Percentiles rank a stretch among this genome's conserved stretches.
These are phyloP conservation scores for Drosophila mayaguana DNA, from an alignment of 2,888 invertebrate species.

Conservation along the genomic window DNA sequence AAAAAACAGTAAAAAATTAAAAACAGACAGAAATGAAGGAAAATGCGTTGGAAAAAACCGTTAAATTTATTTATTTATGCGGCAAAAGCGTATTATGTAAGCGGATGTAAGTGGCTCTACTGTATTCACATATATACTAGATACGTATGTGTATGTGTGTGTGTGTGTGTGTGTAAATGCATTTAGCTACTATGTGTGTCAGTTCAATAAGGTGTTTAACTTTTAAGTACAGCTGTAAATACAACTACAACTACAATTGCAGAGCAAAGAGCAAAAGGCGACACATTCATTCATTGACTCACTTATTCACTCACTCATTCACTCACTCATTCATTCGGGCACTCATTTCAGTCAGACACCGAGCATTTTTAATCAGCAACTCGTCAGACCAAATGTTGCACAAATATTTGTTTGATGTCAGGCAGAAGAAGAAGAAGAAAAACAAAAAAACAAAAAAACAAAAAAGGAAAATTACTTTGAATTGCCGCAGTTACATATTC, in stretches of 20 bases:
- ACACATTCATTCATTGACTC: slow-evolving; percentile 14
- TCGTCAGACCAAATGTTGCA: slow-evolving; percentile 17
- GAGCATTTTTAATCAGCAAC: slow-evolving; percentile 49
- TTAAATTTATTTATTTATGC: slow-evolving; percentile 49
- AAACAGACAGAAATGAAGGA: slow-evolving; percentile 8
- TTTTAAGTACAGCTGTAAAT: slow-evolving; percentile 65
- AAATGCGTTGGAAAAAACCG: slow-evolving; percentile 12
- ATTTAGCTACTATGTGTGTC: slow-evolving; percentile 5
- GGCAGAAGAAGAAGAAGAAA: neutral
- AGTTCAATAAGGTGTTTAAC: slow-evolving; percentile 38
- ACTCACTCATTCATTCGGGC: slow-evolving; percentile 12
- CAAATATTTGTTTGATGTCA: slow-evolving; percentile 47
- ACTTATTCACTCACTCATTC: neutral
- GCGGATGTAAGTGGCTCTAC: slow-evolving; percentile 29
- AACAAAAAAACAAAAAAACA: neutral
- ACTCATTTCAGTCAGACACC: slow-evolving; percentile 2
- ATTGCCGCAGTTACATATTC: slow-evolving; percentile 32
- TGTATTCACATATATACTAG: slow-evolving; percentile 8
- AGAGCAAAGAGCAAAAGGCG: slow-evolving; percentile 27
- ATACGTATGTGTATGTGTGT: neutral
- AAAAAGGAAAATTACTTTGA: slow-evolving; percentile 10
- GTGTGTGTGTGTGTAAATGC: neutral
- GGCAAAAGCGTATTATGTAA: slow-evolving; percentile 36
- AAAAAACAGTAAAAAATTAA: neutral
- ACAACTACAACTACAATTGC: slow-evolving; percentile 52